Percentiles rank a stretch among this genome's conserved stretches.
phyloP scores from a whole-genome alignment of 1,140 invertebrate species.

The Hylaeus volcanicus region DNA sequence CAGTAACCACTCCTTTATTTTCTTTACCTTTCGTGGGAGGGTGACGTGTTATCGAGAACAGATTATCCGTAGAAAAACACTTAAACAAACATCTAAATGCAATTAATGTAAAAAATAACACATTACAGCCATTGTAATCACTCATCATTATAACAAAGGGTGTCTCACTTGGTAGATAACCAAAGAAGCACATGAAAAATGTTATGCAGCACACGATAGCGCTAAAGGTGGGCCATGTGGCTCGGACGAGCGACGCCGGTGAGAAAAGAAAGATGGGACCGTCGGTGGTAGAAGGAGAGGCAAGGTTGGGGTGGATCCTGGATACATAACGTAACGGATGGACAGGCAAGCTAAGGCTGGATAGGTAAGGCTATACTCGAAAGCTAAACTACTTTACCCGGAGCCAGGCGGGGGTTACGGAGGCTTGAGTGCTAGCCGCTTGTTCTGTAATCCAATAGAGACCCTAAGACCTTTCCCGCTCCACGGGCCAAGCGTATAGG shows the following conservation, averaged over 20 bases:
- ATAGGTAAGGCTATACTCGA: conserved; percentile 70
- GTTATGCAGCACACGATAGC: too few species aligned
- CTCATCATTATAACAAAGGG: too few species aligned
- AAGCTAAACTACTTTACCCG: conserved; percentile 72
- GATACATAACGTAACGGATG: conserved; percentile 70
- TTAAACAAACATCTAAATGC: too few species aligned
- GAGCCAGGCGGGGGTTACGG: conserved; percentile 60
- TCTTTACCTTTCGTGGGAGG: conserved; percentile 46
- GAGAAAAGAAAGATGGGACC: conserved; percentile 13
- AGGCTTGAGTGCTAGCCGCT: conserved; percentile 72
- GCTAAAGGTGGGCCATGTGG: neutral
- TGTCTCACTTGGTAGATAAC: too few species aligned
- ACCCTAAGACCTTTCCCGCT: conserved; percentile 68
- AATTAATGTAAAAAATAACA: too few species aligned
- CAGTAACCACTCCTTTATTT: conserved; percentile 58
- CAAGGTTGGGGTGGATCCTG: conserved; percentile 58
- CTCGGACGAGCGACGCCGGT: neutral
- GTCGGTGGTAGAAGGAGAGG: neutral
- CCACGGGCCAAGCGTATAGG: conserved; percentile 47
- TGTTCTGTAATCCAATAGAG: conserved; percentile 74
- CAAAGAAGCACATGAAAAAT: too few species aligned
- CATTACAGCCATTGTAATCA: too few species aligned
- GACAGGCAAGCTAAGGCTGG: conserved; percentile 68
- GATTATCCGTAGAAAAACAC: too few species aligned
- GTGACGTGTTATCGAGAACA: conserved; percentile 26